Evolutionary conservation across 2,888 invertebrate genomes (phyloP), one percentile per base, ranked within the genome.

Genomic region (Drosophila anomalata): DNA sequence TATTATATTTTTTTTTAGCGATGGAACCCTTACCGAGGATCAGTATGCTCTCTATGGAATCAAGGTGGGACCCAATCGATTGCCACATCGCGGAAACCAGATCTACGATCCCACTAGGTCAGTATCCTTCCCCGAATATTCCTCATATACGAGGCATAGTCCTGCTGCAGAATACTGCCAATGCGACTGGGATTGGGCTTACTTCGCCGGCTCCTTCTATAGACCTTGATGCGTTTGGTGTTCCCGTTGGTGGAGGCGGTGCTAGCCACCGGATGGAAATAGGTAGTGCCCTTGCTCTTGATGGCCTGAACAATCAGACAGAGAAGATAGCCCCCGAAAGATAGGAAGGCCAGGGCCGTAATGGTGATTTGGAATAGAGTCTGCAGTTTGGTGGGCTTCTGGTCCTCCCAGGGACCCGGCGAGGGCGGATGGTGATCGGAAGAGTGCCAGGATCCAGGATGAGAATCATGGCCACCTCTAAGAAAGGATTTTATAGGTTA

Each of bases 271-370:
- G 91, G 90, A 79, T 92, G 91, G 54, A 89, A 91, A 75, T 91
- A 92, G 1, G 92, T 92, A 48, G 92, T 91, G 14, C 92, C 93
- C 89, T 95, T 96, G 20, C 94, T 93, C 85, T 94, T 95, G 56
- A 96, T 94, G 0, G 96, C 95, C 82, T 95, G 95, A 26, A 96
- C 95, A 55, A 96, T 94, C 50, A 97, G 92, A 79, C 96, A 96
- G 1, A 97, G 89, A 20, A 97, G 91, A 88, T 97, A 97, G 1
- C 96, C 97, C 0, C 96, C 97, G 83, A 97, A 97, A 0, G 97
- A 97, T 7, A 97, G 91, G 91, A 97, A 97, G 0, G 97, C 95
- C 56, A 97, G 91, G 0, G 96, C 94, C 0, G 96, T 96, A 9
- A 97, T 93, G 0, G 96, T 95, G 76, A 95, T 93, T 72, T 96